A percentile compares a stretch with the other conserved stretches of the same genome.
phyloP scores from a whole-genome alignment of 2,797 vertebrate genomes.

The Gobionotothen gibberifrons region DNA sequence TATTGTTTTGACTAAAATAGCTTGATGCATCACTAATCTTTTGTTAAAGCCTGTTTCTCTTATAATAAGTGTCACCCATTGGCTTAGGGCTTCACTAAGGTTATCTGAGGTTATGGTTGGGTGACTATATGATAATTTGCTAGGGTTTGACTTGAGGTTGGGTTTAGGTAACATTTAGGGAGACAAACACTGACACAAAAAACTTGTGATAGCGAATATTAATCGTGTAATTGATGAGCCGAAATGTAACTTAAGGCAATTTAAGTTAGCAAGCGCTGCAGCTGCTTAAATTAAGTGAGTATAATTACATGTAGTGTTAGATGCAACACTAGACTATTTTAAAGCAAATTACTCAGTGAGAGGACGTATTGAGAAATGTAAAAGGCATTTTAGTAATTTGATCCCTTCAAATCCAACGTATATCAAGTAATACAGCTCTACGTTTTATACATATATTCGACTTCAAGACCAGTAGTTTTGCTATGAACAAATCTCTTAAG shows the following conservation, averaged over 20 bases:
- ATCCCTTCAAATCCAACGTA: not conserved
- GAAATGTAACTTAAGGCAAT: not conserved
- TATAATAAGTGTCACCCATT: not conserved
- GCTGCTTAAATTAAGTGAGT: not conserved
- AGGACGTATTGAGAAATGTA: not conserved
- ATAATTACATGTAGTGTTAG: not conserved
- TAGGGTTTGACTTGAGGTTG: not conserved
- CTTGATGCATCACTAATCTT: not conserved
- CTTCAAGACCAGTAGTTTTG: not conserved
- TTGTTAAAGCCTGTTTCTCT: not conserved
- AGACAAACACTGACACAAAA: not conserved
- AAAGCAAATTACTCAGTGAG: not conserved
- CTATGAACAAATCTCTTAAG: not conserved
- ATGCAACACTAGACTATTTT: not conserved
- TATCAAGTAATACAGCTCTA: too few relatives aligned
- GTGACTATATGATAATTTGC: not conserved
- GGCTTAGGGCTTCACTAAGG: not conserved
- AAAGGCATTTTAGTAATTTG: not conserved
- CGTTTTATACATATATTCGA: too few relatives aligned
- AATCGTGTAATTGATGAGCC: not conserved
- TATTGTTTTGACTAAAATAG: conserved; percentile 14
- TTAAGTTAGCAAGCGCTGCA: not conserved
- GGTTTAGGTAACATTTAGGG: not conserved
- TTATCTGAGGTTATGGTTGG: not conserved
- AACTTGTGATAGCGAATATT: not conserved